A percentile compares a stretch with the other conserved stretches of the same genome.
phyloP scores from a whole-genome alignment of 2,797 vertebrate species.

The Premnoplex brunnescens region DNA sequence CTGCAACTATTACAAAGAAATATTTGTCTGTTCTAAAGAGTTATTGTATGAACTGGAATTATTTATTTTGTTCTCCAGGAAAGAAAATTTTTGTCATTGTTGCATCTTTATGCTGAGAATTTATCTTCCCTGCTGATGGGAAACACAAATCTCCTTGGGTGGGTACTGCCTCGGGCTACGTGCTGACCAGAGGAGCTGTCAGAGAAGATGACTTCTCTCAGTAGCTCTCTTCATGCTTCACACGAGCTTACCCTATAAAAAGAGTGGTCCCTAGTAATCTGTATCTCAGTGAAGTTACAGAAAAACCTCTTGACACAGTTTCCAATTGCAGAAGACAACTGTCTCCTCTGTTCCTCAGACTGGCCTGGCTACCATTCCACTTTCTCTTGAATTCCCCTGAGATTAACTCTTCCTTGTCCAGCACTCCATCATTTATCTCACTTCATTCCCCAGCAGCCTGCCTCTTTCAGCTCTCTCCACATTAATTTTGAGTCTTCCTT shows the following conservation, averaged over 20 bases:
- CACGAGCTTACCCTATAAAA: background rate
- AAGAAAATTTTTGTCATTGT: background rate
- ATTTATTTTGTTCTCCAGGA: background rate
- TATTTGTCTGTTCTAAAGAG: background rate
- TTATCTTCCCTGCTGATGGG: accelerated
- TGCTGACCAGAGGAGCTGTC: background rate
- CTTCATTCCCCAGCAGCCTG: background rate
- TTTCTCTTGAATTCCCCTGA: background rate
- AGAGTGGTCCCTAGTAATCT: background rate
- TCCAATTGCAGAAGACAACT: background rate
- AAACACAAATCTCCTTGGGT: background rate
- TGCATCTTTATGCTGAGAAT: background rate
- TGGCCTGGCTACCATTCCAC: background rate
- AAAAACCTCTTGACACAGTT: background rate
- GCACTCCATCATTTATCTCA: background rate
- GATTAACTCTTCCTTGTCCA: background rate
- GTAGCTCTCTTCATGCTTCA: background rate
- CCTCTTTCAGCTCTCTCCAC: background rate
- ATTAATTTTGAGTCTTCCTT: constrained; percentile 8
- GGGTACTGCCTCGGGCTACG: accelerated
- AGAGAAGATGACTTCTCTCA: background rate
- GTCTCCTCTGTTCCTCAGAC: background rate
- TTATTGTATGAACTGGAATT: background rate
- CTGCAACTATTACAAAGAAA: background rate
- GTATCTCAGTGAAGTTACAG: background rate